Percentiles rank a stretch among this genome's conserved stretches.
These are phyloP conservation scores for Hafferia zeledoni DNA, from an alignment of 2,797 vertebrate species.

Conservation along the genomic window DNA sequence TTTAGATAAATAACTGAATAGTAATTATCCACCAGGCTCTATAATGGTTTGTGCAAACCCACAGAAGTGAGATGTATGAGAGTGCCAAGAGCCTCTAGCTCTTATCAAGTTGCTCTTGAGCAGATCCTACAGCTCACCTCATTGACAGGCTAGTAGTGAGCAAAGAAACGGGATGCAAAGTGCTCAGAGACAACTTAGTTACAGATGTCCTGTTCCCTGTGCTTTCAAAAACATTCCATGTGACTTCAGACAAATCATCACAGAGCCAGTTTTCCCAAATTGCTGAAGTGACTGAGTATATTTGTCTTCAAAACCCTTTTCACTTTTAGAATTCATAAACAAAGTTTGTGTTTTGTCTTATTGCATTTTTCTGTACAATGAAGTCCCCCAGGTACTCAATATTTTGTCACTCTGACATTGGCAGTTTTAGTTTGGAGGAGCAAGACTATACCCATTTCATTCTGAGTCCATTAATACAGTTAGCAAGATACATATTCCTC, in stretches of 20 bases:
- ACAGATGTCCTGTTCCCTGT: neutral
- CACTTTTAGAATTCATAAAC: neutral
- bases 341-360: neutral
- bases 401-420: neutral
- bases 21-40: neutral
- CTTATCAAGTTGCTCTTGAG: neutral
- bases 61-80: rapidly evolving
- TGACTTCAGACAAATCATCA: neutral
- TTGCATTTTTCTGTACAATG: neutral
- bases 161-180: neutral
- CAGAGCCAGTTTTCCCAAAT: neutral
- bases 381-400: neutral
- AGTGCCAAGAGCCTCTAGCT: neutral
- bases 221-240: neutral
- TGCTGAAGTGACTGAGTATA: neutral
- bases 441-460: neutral
- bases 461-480: neutral
- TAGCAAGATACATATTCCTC: neutral
- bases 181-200: neutral
- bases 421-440: neutral
- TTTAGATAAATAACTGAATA: neutral
- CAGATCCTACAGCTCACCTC: neutral
- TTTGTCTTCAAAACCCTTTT: neutral
- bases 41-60: neutral
- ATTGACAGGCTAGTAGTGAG: neutral